phyloP scores from a whole-genome alignment of 1,140 invertebrate species.

The Mercenaria mercenaria region DNA sequence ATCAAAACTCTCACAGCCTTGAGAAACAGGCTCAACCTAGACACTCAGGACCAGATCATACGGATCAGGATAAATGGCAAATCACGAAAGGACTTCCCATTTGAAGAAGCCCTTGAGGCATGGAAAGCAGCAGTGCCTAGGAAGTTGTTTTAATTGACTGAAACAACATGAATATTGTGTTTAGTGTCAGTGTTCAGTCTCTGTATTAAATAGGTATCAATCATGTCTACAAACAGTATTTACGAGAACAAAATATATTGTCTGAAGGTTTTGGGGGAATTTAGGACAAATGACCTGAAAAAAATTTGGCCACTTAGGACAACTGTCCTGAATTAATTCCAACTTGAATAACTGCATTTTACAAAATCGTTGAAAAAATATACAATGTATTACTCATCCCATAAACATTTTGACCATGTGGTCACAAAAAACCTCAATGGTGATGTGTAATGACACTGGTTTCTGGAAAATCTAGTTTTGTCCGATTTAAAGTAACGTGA shows the following conservation, averaged over 20 bases:
- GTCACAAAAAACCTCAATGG: no score
- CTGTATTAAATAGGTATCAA: background rate
- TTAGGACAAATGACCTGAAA: slow-evolving; percentile 1
- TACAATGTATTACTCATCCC: no score
- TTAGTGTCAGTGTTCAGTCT: background rate
- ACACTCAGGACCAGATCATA: slow-evolving; percentile 1
- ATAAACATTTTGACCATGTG: no score
- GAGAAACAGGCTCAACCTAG: background rate
- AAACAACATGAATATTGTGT: background rate
- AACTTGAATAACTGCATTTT: background rate
- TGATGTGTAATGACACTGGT: no score
- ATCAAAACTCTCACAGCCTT: slow-evolving; percentile 1
- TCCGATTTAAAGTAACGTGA: no score
- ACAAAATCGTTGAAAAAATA: no score
- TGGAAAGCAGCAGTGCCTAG: background rate
- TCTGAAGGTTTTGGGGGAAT: background rate
- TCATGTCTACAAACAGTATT: background rate
- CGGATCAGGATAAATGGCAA: background rate
- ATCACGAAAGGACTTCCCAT: background rate
- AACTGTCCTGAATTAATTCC: background rate
- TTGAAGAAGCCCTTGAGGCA: background rate
- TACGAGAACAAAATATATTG: background rate
- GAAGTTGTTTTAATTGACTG: background rate
- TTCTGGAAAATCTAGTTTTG: no score
- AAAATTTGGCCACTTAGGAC: background rate